These are phyloP conservation scores for Tiaroga cobitis DNA, from an alignment of 2,797 vertebrate species.

Conservation along the genomic window DNA sequence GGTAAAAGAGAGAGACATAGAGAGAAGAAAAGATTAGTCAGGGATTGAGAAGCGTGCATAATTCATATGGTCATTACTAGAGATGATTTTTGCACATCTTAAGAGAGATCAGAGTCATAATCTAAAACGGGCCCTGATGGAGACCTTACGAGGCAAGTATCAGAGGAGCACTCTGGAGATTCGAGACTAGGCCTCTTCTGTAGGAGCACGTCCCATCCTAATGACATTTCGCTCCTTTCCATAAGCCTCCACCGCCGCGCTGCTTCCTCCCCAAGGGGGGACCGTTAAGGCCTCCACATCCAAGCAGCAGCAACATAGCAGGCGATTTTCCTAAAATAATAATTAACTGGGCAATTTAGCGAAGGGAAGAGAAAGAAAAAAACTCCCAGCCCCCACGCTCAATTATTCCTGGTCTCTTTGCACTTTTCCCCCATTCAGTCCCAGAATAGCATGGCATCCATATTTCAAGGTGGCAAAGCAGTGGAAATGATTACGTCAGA, in stretches of 20 bases:
- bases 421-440: slow-evolving; percentile 58
- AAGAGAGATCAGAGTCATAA: slow-evolving; percentile 68
- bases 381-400: slow-evolving; percentile 55
- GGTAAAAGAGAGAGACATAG: slow-evolving; percentile 17
- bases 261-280: slow-evolving; percentile 21
- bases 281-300: slow-evolving; percentile 21
- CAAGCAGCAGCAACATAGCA: slow-evolving; percentile 43
- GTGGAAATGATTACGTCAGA: slow-evolving; percentile 59
- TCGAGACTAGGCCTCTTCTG: slow-evolving; percentile 37
- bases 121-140: slow-evolving; percentile 63
- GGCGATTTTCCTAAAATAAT: slow-evolving; percentile 63
- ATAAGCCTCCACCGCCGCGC: slow-evolving; percentile 15
- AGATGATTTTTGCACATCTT: slow-evolving; percentile 66
- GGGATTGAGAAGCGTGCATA: slow-evolving; percentile 63
- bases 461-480: slow-evolving; percentile 60
- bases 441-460: slow-evolving; percentile 64
- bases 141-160: slow-evolving; percentile 59
- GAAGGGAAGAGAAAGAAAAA: slow-evolving; percentile 18
- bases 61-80: slow-evolving; percentile 64
- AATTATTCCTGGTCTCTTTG: slow-evolving; percentile 64
- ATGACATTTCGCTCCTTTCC: slow-evolving; percentile 53
- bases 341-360: slow-evolving; percentile 60
- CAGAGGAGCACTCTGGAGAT: slow-evolving; percentile 56
- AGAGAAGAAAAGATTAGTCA: slow-evolving; percentile 58
- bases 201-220: slow-evolving; percentile 49